Base-by-base conservation (phyloP, 2,797 vertebrate genomes). In the Cossypha dichroa region DNA sequence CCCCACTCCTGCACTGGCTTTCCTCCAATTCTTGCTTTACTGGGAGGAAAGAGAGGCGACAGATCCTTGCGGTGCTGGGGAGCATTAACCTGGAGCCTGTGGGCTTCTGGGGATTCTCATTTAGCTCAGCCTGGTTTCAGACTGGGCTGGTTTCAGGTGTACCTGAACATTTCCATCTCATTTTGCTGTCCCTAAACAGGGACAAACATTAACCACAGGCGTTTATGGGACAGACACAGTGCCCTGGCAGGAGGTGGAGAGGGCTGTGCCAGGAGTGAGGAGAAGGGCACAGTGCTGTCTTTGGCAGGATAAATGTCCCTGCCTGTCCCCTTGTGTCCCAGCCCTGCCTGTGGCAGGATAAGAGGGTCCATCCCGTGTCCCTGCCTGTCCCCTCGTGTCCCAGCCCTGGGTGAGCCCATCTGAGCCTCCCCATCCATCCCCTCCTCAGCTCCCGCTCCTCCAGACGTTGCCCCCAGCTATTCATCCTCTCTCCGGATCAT, bases 401-500 rank as follows among this genome's bases (percentile, higher is more conserved):
- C 11, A 60, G 72, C 52, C 40, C 55, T 0, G 9, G 14, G 46
- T 29, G 63, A 91, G 70, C 73, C 49, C 75, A 25, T 36, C 78
- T 8, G 56, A 78, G 58, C 75, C 49, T 68, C 60, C 77, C 36
- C 2, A 1, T 15, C 73, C 5, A 8, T 26, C 43, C 87, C 52
- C n/a, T 38, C 3, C 3, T 0, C 85, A 72, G 82, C 58, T 80
- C 68, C 84, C 2, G 1, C 9, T 18, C 59, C 56, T 0, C 11
- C 88, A 78, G 63, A 82, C 43, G 15, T 16, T 80, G 83, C 88
- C 88, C 54, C 64, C 48, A 13, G 94, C 94, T 60, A 95, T 96
- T 94, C 82, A 96, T 5, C 34, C 0, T 5, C 87, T 97, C 93
- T 97, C 93, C 69, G 93, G 93, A 96, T 96, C 94, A 96, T 97